phyloP scores from a whole-genome alignment of 2,797 vertebrate species.

The Platyrinchus mystaceus region DNA sequence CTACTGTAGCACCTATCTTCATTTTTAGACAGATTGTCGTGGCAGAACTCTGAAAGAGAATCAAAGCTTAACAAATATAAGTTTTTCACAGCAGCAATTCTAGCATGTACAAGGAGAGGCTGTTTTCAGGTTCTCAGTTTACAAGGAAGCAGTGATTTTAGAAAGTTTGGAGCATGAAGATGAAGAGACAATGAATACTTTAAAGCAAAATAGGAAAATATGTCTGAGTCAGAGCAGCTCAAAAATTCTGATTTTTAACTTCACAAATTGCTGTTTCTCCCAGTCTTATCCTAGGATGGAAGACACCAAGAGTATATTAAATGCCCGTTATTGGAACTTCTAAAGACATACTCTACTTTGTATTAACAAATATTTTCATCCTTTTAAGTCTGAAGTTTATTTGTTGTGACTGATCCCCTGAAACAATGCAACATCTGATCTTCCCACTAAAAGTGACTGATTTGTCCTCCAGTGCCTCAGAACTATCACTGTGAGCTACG shows the following conservation, averaged over 20 bases:
- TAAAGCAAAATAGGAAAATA: background rate
- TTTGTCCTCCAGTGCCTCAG: background rate
- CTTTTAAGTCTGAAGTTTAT: background rate
- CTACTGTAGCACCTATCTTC: rapidly evolving
- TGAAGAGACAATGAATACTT: background rate
- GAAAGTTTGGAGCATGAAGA: background rate
- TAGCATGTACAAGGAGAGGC: rapidly evolving
- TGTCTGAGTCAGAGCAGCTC: background rate
- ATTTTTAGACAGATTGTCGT: background rate
- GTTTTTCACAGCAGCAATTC: background rate
- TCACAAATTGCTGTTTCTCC: background rate
- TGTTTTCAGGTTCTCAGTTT: background rate
- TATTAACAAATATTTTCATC: background rate
- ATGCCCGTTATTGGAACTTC: background rate
- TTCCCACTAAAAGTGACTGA: background rate
- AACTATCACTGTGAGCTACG: background rate
- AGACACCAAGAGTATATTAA: background rate
- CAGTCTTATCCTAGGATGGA: background rate
- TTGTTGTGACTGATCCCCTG: background rate
- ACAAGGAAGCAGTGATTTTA: background rate
- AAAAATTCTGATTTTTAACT: background rate
- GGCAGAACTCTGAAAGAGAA: background rate
- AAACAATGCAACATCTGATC: background rate
- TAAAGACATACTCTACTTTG: background rate
- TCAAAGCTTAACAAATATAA: background rate